A percentile compares a stretch with the other conserved stretches of the same genome.
These are phyloP conservation scores for Triplophysa bombifrons DNA, from an alignment of 2,797 vertebrate genomes.

Conservation along the genomic window DNA sequence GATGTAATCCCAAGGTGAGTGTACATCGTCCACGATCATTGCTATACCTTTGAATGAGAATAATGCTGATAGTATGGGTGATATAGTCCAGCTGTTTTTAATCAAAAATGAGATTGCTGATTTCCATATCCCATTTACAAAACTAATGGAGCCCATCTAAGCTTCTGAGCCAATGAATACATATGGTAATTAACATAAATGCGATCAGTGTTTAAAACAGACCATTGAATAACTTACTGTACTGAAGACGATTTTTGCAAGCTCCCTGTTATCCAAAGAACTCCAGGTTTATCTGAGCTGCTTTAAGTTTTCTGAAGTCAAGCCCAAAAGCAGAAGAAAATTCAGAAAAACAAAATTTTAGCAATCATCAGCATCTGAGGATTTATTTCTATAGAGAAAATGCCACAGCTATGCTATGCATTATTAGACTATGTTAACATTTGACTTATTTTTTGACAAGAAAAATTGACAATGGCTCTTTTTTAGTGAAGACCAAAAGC, in stretches of 20 bases:
- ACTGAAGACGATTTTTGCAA: conserved; percentile 29
- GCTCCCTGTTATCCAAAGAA: conserved; percentile 6
- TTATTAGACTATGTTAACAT: neutral
- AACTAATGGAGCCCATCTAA: conserved; percentile 46
- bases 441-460: no score
- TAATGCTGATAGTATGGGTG: conserved; percentile 43
- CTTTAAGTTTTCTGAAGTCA: neutral
- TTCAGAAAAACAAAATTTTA: neutral
- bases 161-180: conserved; percentile 43
- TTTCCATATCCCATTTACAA: conserved; percentile 54
- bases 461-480: no score
- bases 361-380: neutral
- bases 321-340: neutral
- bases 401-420: neutral
- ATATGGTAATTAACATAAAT: conserved; percentile 53
- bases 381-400: neutral
- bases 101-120: conserved; percentile 42
- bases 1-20: conserved; percentile 33
- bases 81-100: conserved; percentile 52
- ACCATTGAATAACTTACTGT: conserved; percentile 43
- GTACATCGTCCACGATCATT: conserved; percentile 18
- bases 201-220: conserved; percentile 42
- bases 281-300: neutral
- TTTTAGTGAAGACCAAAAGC: no score
- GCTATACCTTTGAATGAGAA: conserved; percentile 31